These are phyloP conservation scores for Cyprinus carpio DNA, from an alignment of 2,113 vertebrate genomes.

Conservation along the genomic window DNA sequence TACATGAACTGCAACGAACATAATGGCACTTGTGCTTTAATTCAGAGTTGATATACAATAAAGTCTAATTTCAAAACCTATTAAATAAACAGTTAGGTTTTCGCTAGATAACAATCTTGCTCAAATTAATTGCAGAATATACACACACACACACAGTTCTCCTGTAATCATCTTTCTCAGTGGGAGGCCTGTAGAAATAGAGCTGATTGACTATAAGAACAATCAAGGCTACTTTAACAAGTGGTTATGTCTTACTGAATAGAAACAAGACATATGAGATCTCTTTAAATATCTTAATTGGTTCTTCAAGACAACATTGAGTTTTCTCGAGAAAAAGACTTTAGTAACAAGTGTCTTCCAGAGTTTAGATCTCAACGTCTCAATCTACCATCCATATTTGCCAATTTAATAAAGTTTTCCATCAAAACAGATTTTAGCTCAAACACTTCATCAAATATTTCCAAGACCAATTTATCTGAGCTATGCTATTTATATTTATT, in stretches of 20 bases:
- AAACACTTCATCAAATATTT: not conserved
- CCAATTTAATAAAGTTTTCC: not conserved
- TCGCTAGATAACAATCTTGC: slow-evolving; percentile 38
- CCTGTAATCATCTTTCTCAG: slow-evolving; percentile 34
- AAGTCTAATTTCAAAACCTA: slow-evolving; percentile 24
- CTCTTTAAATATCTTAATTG: not conserved
- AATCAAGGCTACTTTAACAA: slow-evolving; percentile 21
- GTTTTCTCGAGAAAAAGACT: not conserved
- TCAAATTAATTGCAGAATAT: slow-evolving; percentile 34
- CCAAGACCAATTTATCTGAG: not conserved
- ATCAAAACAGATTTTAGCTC: not conserved
- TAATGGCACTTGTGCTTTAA: slow-evolving; percentile 17
- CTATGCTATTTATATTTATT: not conserved
- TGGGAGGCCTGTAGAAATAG: slow-evolving; percentile 25
- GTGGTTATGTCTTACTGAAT: not conserved
- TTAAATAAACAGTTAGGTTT: slow-evolving; percentile 41
- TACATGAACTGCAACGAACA: not conserved
- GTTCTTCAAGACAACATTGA: not conserved
- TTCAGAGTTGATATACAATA: slow-evolving; percentile 31
- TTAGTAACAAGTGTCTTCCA: not conserved
- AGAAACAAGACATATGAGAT: no score
- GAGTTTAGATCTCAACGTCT: not conserved
- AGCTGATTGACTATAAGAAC: slow-evolving; percentile 12
- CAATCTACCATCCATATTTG: not conserved
- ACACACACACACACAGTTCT: slow-evolving; percentile 4